Conservation (phyloP, 2,888 invertebrate species). For the Drosophila setosimentum region DNA sequence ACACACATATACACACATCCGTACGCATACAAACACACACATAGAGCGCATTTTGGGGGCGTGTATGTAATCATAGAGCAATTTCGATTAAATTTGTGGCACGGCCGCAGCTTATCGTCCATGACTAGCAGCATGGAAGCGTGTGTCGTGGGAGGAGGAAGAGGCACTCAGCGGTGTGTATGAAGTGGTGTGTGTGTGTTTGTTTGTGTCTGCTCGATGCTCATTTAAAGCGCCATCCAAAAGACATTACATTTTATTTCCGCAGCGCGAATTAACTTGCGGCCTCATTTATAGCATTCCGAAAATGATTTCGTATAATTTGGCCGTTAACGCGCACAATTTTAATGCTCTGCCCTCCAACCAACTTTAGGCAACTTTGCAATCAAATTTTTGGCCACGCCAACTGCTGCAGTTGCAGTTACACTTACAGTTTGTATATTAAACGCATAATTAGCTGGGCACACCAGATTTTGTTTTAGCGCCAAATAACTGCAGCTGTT, state of each 20-base stretch:
- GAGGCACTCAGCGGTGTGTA: neutral
- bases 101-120: conserved; percentile 50
- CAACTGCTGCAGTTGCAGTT: conserved; percentile 18
- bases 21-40: neutral
- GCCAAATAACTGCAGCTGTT: conserved; percentile 7
- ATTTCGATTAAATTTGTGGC: conserved; percentile 61
- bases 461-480: conserved; percentile 22
- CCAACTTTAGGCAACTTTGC: neutral
- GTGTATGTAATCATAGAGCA: conserved; percentile 12
- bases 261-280: conserved; percentile 54
- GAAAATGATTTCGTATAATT: conserved; percentile 66
- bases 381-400: neutral
- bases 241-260: conserved; percentile 56
- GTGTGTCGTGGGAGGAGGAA: neutral
- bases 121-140: neutral
- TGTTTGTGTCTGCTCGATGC: conserved; percentile 14
- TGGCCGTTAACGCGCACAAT: conserved; percentile 53
- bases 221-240: conserved; percentile 49
- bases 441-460: conserved; percentile 42
- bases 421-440: conserved; percentile 14
- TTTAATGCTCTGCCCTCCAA: conserved; percentile 39
- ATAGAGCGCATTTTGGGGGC: conserved; percentile 1
- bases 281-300: conserved; percentile 63
- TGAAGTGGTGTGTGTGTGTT: neutral
- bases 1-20: neutral